These are phyloP conservation scores for Phaonia tiefii DNA, from an alignment of 2,888 invertebrate genomes.

Conservation along the genomic window DNA sequence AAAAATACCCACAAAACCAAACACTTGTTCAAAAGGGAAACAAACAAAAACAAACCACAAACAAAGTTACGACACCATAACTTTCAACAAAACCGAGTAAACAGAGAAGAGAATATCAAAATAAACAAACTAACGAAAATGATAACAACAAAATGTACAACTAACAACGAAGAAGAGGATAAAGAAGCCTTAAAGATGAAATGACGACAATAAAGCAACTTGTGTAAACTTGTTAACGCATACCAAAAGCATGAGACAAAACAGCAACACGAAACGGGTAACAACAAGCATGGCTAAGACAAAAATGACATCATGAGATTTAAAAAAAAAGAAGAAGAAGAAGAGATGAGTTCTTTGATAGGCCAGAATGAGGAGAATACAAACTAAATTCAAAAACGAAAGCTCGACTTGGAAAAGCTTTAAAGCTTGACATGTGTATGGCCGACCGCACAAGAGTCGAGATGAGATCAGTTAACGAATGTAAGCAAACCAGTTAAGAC, in stretches of 20 bases:
- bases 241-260: slow-evolving; percentile 25
- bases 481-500: slow-evolving; percentile 51
- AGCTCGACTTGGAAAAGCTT: slow-evolving; percentile 59
- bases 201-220: slow-evolving; percentile 36
- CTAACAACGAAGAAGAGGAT: slow-evolving; percentile 67
- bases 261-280: slow-evolving; percentile 1
- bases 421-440: slow-evolving; percentile 8
- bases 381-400: not conserved
- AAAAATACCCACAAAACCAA: slow-evolving; percentile 56
- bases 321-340: too few relatives aligned
- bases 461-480: slow-evolving; percentile 45
- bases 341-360: not conserved
- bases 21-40: slow-evolving; percentile 64
- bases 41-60: slow-evolving; percentile 71
- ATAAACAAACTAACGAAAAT: slow-evolving; percentile 40
- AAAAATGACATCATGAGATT: slow-evolving; percentile 58
- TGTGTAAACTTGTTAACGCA: slow-evolving; percentile 18
- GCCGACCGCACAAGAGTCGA: not conserved
- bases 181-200: too few relatives aligned
- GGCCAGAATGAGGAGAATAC: not conserved
- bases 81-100: slow-evolving; percentile 2
- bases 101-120: slow-evolving; percentile 19
- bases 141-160: slow-evolving; percentile 52
- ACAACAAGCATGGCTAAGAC: slow-evolving; percentile 7
- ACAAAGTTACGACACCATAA: slow-evolving; percentile 50